These are phyloP conservation scores for Tachystola acroxantha DNA, from an alignment of 2,888 invertebrate genomes.

Conservation along the genomic window DNA sequence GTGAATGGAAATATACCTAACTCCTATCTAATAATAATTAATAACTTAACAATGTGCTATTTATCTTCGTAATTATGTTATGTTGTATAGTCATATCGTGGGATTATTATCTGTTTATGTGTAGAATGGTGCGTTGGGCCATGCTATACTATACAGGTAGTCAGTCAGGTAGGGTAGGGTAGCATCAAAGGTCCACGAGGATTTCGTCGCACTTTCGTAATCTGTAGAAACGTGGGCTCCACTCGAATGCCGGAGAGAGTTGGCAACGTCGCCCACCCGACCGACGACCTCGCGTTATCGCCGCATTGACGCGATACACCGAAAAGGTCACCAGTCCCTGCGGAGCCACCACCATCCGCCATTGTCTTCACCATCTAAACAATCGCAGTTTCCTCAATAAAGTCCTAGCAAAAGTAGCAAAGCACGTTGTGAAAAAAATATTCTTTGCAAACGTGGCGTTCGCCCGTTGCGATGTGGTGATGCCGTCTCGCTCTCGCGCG, in stretches of 20 bases:
- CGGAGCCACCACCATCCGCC: constrained; percentile 47
- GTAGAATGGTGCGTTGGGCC: too few relatives aligned
- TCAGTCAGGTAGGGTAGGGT: constrained; percentile 24
- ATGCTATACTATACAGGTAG: too few relatives aligned
- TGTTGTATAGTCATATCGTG: too few relatives aligned
- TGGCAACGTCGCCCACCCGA: constrained; percentile 68
- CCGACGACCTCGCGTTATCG: constrained; percentile 73
- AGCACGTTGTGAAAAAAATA: constrained; percentile 53
- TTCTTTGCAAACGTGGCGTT: constrained; percentile 27
- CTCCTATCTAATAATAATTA: too few relatives aligned
- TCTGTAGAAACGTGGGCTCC: constrained; percentile 48
- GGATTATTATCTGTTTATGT: too few relatives aligned
- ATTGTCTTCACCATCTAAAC: constrained; percentile 63
- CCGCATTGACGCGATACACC: constrained; percentile 61
- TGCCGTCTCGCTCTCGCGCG: constrained; percentile 56
- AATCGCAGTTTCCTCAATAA: constrained; percentile 56
- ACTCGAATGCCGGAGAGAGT: constrained; percentile 45
- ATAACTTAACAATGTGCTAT: too few relatives aligned
- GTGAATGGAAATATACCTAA: too few relatives aligned
- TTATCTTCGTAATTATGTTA: too few relatives aligned
- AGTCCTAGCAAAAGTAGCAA: too few relatives aligned
- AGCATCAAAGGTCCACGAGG: constrained; percentile 53
- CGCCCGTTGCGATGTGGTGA: constrained; percentile 17
- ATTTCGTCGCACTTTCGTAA: constrained; percentile 60
- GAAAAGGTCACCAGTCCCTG: constrained; percentile 68